phyloP scores from a whole-genome alignment of 2,888 invertebrate genomes.

The Vannuccia rotundouncinata region DNA sequence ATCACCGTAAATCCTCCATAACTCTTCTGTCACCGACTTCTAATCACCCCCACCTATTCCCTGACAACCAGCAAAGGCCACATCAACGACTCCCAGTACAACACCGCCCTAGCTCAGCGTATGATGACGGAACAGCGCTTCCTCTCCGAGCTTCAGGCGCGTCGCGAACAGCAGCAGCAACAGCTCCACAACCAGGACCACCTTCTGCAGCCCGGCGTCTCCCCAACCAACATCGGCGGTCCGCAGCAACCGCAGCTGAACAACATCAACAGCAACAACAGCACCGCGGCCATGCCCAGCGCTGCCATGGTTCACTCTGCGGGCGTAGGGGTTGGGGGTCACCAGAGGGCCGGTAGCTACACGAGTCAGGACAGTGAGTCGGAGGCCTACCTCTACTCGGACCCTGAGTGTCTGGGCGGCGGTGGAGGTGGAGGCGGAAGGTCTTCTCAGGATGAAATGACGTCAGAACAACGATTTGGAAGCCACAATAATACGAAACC shows the following conservation, averaged over 20 bases:
- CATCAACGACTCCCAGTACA: neutral
- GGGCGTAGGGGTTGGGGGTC: no score
- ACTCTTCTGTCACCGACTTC: no score
- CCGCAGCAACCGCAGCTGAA: no score
- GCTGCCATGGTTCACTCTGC: neutral
- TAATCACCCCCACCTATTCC: no score
- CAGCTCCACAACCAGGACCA: neutral
- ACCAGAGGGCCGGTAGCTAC: neutral
- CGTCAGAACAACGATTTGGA: neutral
- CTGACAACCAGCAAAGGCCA: neutral
- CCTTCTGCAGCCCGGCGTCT: neutral
- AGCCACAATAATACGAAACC: neutral
- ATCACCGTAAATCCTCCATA: no score
- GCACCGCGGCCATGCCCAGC: neutral
- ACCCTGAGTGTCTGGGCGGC: conserved; percentile 30
- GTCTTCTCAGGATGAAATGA: neutral
- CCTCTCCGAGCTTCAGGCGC: conserved; percentile 17
- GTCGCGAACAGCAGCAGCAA: conserved; percentile 7
- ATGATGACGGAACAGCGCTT: conserved; percentile 28
- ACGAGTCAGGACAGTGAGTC: conserved; percentile 1
- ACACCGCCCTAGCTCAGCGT: neutral
- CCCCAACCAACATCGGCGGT: neutral
- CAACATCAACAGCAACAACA: neutral
- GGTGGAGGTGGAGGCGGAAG: neutral
- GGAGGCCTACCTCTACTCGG: conserved; percentile 37